phyloP scores from a whole-genome alignment of 2,113 vertebrate species.

The Pelodiscus sinensis region DNA sequence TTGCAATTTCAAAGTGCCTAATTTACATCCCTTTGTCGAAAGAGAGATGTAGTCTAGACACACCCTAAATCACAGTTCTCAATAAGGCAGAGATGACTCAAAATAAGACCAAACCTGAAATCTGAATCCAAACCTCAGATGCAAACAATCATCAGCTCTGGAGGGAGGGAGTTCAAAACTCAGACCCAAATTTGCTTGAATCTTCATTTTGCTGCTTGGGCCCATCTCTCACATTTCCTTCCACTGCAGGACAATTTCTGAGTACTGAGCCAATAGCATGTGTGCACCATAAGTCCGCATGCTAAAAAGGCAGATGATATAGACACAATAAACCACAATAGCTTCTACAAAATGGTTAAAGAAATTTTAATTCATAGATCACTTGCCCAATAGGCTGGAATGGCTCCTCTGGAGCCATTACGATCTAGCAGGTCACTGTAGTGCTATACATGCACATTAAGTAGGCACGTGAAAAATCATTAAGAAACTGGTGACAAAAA shows the following conservation, averaged over 20 bases:
- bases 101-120: not conserved
- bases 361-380: slow-evolving; percentile 76
- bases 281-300: slow-evolving; percentile 3
- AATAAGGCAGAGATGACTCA: slow-evolving; percentile 38
- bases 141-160: not conserved
- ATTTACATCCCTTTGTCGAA: too few relatives aligned
- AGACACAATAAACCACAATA: slow-evolving; percentile 50
- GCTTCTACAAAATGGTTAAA: slow-evolving; percentile 65
- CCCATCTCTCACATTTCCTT: not conserved
- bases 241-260: not conserved
- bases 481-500: slow-evolving; percentile 75
- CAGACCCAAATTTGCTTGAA: not conserved
- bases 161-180: not conserved
- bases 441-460: slow-evolving; percentile 67
- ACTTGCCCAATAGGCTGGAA: slow-evolving; percentile 68
- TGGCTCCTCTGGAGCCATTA: slow-evolving; percentile 76
- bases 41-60: too few relatives aligned
- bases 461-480: slow-evolving; percentile 69
- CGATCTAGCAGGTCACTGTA: slow-evolving; percentile 59
- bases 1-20: too few relatives aligned
- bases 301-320: slow-evolving; percentile 64
- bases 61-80: slow-evolving; percentile 7
- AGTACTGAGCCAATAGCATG: not conserved
- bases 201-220: not conserved
- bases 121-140: not conserved